Conservation (phyloP, 2,113 vertebrate genomes). For the Oxygymnocypris stewartii region DNA sequence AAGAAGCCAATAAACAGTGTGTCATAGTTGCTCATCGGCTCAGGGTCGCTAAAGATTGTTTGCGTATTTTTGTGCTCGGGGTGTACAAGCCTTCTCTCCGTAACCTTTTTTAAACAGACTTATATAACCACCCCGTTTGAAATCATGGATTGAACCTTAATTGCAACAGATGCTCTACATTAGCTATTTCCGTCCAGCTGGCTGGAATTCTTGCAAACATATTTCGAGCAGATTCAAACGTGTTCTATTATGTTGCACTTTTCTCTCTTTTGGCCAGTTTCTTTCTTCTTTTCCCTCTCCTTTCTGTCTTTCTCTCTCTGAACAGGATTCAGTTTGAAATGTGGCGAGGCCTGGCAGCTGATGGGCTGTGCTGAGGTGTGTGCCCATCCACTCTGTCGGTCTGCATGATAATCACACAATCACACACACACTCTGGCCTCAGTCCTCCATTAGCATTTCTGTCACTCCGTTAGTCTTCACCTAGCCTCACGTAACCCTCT, state of each 20-base stretch:
- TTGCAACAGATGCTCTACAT: slow-evolving; percentile 24
- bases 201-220: slow-evolving; percentile 1
- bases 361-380: slow-evolving; percentile 44
- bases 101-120: slow-evolving; percentile 17
- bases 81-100: neutral
- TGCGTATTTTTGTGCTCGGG: slow-evolving; percentile 14
- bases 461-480: slow-evolving; percentile 30
- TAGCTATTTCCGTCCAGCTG: slow-evolving; percentile 12
- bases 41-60: slow-evolving; percentile 39
- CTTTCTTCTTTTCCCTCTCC: neutral
- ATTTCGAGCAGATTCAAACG: neutral
- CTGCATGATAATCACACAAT: slow-evolving; percentile 43
- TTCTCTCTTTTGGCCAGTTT: neutral
- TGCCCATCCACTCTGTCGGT: slow-evolving; percentile 43
- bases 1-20: slow-evolving; percentile 40
- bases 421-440: slow-evolving; percentile 31
- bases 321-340: slow-evolving; percentile 33
- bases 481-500: slow-evolving; percentile 27
- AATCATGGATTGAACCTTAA: slow-evolving; percentile 1
- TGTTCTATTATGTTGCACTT: neutral
- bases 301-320: slow-evolving; percentile 12
- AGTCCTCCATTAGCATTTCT: slow-evolving; percentile 44
- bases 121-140: slow-evolving; percentile 10
- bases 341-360: slow-evolving; percentile 41
- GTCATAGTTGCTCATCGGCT: slow-evolving; percentile 29